Conservation (phyloP, 2,888 invertebrate species). For the Dicyrtoma fusca region DNA sequence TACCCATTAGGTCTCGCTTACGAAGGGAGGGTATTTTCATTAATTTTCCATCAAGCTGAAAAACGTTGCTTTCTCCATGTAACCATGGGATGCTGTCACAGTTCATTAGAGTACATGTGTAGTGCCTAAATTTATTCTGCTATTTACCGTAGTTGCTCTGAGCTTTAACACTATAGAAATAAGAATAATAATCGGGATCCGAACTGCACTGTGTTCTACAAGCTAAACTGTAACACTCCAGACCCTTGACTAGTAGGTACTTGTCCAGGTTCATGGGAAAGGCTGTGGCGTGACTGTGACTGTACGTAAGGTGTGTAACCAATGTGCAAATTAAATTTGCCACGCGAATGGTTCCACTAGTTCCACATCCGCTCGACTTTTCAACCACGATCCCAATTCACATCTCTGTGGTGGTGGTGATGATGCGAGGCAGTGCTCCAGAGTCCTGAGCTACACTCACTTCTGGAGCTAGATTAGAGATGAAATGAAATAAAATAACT, state of each 20-base stretch:
- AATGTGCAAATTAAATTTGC: constrained; percentile 35
- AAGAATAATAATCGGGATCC: no score
- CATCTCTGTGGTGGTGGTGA: constrained; percentile 3
- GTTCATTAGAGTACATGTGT: no score
- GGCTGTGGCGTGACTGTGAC: not conserved
- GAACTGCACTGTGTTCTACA: no score
- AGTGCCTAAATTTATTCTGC: no score
- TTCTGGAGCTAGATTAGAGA: not conserved
- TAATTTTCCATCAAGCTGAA: constrained; percentile 24
- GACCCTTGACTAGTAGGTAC: no score
- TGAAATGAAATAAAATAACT: constrained; percentile 26
- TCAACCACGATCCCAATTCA: constrained; percentile 15
- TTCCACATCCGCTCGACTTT: constrained; percentile 28
- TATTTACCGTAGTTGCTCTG: no score
- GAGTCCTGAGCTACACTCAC: not conserved
- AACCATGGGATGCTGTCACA: not conserved
- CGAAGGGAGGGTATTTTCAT: constrained; percentile 22
- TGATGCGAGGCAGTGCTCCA: not conserved
- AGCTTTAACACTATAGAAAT: no score
- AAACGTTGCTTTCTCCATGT: constrained; percentile 7
- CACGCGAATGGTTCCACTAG: constrained; percentile 27
- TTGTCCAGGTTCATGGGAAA: not conserved
- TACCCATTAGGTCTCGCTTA: not conserved
- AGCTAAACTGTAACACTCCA: no score
- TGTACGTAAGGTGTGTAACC: constrained; percentile 23